Evolutionary conservation across 2,113 vertebrate species (phyloP), one percentile per base, ranked within the genome.

Genomic region (Cyphomyrus discorhynchus): DNA sequence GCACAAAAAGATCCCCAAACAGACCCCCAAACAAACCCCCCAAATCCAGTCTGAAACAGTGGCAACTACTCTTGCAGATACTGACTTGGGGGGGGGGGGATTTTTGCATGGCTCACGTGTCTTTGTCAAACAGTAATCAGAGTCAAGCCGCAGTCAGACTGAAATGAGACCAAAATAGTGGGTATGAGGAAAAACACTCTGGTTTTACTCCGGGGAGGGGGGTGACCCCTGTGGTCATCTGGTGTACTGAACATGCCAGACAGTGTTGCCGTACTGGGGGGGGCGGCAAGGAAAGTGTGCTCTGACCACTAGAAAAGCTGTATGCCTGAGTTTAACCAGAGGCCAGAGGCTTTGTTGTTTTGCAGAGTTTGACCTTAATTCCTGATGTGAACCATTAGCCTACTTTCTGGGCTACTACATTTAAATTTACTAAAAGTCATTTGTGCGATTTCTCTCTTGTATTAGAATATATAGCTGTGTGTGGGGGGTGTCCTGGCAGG

Each of bases 121-220:
- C 35, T 39, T 77, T 77, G 70, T 77, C 70, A 77, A 77, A 77
- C 70, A 77, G 70, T 77, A 77, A 77, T 77, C 66, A 74, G 31
- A 35, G 66, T 77, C 70, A 1, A 19, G 31, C 31, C 11, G 13
- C 31, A 77, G 70, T 77, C 31, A 77, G 35, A 77, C 27, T 4
- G 31, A 35, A 77, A 77, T 77, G 11, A 77, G 24, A 77, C 70
- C 3, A 35, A 77, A 77, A 35, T 35, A 35, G 70, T 35, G 70
- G 11, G 11, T 39, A 35, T 77, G 70, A 39, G 70, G 70, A 39
- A 35, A 77, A 77, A 77, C 70, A 77, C 35, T 77, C 17, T 0
- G 70, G 15, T 39, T 77, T 39, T 39, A 31, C 31, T 39, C 31
- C 11, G 1, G 70, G 13, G 31, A 1, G 10, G 10, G 27, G 27